These are phyloP conservation scores for Trichogramma pretiosum DNA, from an alignment of 1,140 invertebrate genomes.

Conservation along the genomic window DNA sequence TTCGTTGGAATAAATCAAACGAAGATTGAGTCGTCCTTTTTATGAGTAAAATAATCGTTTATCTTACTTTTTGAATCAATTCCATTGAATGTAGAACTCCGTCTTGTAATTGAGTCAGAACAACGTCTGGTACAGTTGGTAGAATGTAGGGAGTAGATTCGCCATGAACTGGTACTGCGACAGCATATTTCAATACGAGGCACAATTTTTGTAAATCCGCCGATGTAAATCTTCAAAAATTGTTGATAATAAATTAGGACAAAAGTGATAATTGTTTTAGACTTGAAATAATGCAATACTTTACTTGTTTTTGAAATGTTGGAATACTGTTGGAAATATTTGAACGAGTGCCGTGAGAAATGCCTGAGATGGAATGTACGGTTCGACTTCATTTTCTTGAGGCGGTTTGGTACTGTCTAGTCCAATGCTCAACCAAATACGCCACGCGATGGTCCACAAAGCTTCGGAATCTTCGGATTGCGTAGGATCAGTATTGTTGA, in stretches of 20 bases:
- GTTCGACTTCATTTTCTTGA: conserved; percentile 50
- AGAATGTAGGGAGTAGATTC: conserved; percentile 74
- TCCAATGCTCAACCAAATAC: conserved; percentile 79
- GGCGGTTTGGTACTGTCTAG: conserved; percentile 64
- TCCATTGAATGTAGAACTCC: conserved; percentile 73
- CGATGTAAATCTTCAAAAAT: conserved; percentile 52
- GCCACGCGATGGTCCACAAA: conserved; percentile 73
- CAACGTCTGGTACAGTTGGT: conserved; percentile 62
- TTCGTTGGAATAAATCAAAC: background rate
- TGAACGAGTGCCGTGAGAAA: conserved; percentile 89
- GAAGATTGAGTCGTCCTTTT: background rate
- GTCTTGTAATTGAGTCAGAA: conserved; percentile 75
- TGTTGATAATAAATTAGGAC: conserved; percentile 1
- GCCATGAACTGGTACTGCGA: conserved; percentile 73
- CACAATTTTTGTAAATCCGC: conserved; percentile 74
- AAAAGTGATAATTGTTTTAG: conserved; percentile 1
- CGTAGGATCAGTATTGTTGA: conserved; percentile 34
- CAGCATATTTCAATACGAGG: conserved; percentile 64
- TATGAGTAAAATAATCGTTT: background rate
- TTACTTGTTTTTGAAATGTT: conserved; percentile 75
- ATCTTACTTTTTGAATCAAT: conserved; percentile 58
- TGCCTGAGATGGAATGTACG: conserved; percentile 80
- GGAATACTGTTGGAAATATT: conserved; percentile 88
- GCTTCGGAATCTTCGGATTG: conserved; percentile 47
- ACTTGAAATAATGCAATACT: too few relatives aligned